Conservation (phyloP, 2,888 invertebrate species). For the Lampropteryx suffumata region DNA sequence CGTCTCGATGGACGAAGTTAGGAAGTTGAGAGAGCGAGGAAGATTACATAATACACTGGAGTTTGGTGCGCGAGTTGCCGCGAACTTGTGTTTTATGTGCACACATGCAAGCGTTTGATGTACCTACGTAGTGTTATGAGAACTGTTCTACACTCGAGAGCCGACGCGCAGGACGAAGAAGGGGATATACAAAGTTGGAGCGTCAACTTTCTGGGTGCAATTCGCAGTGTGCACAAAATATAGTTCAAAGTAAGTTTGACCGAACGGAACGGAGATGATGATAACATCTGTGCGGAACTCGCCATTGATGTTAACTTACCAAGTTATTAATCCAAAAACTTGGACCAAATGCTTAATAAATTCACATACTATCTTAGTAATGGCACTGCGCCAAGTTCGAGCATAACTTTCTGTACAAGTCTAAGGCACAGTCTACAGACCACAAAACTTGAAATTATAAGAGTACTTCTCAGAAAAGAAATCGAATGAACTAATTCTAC, state of each 20-base stretch:
- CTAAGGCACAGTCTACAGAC: slow-evolving; percentile 31
- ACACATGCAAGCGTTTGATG: slow-evolving; percentile 46
- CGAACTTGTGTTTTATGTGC: slow-evolving; percentile 56
- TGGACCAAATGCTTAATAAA: slow-evolving; percentile 32
- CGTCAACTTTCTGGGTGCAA: slow-evolving; percentile 58
- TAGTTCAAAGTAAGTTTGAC: slow-evolving; percentile 64
- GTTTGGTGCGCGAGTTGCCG: slow-evolving; percentile 49
- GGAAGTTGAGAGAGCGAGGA: slow-evolving; percentile 51
- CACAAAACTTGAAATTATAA: slow-evolving; percentile 1
- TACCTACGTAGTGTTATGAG: slow-evolving; percentile 49
- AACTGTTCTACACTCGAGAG: slow-evolving; percentile 47
- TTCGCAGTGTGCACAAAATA: slow-evolving; percentile 61
- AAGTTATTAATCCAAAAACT: slow-evolving; percentile 42
- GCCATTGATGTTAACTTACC: slow-evolving; percentile 43
- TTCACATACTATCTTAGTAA: slow-evolving; percentile 31
- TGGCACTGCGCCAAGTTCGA: slow-evolving; percentile 30
- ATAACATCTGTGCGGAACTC: slow-evolving; percentile 43
- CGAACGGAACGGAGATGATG: slow-evolving; percentile 46
- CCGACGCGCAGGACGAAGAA: slow-evolving; percentile 27
- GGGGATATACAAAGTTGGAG: slow-evolving; percentile 38
- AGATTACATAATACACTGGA: slow-evolving; percentile 56
- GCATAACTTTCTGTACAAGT: slow-evolving; percentile 22
- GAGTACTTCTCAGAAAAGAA: background rate
- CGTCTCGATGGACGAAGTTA: slow-evolving; percentile 51
- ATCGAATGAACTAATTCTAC: no score